Base-by-base conservation (phyloP, 2,888 invertebrate species). In the Choristoneura rosaceana region DNA sequence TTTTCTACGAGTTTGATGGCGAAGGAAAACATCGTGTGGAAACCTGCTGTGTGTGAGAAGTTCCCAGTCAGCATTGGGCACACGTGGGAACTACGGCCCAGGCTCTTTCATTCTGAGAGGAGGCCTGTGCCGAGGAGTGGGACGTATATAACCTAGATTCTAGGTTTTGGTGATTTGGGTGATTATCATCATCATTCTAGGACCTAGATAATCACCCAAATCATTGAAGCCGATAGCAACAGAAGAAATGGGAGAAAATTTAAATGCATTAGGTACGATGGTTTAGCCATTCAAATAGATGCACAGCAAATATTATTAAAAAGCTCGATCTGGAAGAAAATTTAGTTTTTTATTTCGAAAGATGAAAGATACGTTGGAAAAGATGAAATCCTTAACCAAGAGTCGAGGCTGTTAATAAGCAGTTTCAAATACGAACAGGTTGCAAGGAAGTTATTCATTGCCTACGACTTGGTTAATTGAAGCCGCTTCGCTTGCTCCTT, bases 391-490 rank as follows among this genome's bases (percentile, higher is more conserved):
- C 33, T 63, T 45, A n/a, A 63, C 63, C 47, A n/a, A 25, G 34
- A 63, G 34, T 50, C 50, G 33, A 50, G 64, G 4, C 33, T 9
- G 63, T 34, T 34, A 50, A 64, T 50, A 64, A 55, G 12, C 55
- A 33, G 55, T 17, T 58, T 17, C 55, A 59, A 60, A 59, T 45
- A 58, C 50, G 77, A 78, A 76, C 77, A 76, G 75, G 61, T 65
- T 64, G 70, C 70, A 55, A 43, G 65, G 43, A 76, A 78, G 74
- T 75, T 70, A 79, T 79, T 77, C 76, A 82, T 77, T 82, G 75
- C 77, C 74, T 75, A 70, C 68, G 63, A 76, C 79, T n/a, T 41
- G 63, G 55, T 78, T 83, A 82, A 82, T 82, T 85, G 79, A 80
- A 84, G 80, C 79, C 74, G 78, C 77, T 80, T 76, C 74, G 78